Evolutionary conservation across 2,113 vertebrate species (phyloP).

Genomic region (Brachionichthys hirsutus): DNA sequence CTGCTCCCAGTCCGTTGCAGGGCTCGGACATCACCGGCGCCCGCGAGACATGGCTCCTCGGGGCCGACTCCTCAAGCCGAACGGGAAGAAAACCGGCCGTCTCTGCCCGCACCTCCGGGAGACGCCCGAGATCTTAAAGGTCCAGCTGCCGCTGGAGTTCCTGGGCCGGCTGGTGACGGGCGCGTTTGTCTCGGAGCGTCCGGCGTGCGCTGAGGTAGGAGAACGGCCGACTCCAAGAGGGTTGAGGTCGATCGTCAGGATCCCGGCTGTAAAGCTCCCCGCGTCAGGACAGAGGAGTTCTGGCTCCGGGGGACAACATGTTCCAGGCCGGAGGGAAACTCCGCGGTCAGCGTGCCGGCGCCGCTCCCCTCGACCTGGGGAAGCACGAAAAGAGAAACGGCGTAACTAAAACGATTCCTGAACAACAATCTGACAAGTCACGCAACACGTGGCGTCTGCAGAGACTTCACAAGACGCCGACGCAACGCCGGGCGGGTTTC

Average conservation of each 20-base stretch:
- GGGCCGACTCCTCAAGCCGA: background rate
- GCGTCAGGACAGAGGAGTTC: conserved; percentile 37
- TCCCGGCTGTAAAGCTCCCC: conserved; percentile 1
- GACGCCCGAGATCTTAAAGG: conserved; percentile 2
- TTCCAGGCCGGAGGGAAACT: background rate
- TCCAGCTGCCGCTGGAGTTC: background rate
- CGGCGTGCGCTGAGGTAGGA: conserved; percentile 33
- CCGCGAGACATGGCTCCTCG: too few relatives aligned
- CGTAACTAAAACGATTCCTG: background rate
- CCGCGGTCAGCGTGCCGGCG: conserved; percentile 1
- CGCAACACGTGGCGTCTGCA: too few relatives aligned
- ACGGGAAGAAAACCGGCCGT: conserved; percentile 13
- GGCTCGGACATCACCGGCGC: conserved; percentile 80
- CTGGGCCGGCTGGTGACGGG: conserved; percentile 18
- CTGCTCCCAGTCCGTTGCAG: conserved; percentile 37
- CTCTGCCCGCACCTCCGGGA: background rate
- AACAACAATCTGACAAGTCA: too few relatives aligned
- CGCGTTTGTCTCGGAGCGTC: background rate
- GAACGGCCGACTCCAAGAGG: background rate
- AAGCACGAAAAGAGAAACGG: background rate
- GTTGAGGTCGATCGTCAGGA: conserved; percentile 37
- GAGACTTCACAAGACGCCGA: too few relatives aligned
- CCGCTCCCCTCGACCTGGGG: background rate
- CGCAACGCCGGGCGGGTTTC: too few relatives aligned
- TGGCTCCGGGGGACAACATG: conserved; percentile 17